Conservation (phyloP, 2,888 invertebrate species). For the Mylabris sibirica region DNA sequence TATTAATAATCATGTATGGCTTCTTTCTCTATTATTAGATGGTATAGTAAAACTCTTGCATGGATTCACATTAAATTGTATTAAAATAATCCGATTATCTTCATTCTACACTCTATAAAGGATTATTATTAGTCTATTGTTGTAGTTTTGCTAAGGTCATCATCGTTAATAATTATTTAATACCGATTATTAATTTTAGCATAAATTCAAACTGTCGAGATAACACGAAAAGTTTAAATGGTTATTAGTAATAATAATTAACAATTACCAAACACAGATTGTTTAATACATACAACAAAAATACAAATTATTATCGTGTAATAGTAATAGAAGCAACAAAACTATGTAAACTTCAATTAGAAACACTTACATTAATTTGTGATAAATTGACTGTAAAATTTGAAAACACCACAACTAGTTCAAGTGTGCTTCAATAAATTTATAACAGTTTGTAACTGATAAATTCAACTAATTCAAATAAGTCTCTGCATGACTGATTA, state of each 20-base stretch:
- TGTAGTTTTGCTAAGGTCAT: constrained; percentile 27
- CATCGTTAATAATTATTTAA: constrained; percentile 20
- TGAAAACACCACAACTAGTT: neutral
- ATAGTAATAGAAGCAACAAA: too few species aligned
- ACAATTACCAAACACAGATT: neutral
- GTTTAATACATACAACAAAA: neutral
- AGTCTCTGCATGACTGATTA: constrained; percentile 3
- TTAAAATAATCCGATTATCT: constrained; percentile 30
- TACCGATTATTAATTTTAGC: neutral
- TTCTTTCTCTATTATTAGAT: constrained; percentile 1
- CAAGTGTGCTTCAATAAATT: neutral
- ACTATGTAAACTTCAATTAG: neutral
- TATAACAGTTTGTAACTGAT: neutral
- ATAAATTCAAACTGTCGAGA: neutral
- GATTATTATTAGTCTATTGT: constrained; percentile 29
- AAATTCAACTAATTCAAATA: neutral
- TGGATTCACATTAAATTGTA: constrained; percentile 28
- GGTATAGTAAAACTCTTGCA: neutral
- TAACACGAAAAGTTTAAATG: neutral
- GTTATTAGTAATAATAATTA: neutral
- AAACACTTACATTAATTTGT: neutral
- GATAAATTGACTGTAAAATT: neutral
- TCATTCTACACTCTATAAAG: constrained; percentile 22
- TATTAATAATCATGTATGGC: constrained; percentile 4
- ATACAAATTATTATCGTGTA: neutral